Evolutionary conservation across 2,888 invertebrate species (phyloP).

Genomic region (Leucophora obtusa): DNA sequence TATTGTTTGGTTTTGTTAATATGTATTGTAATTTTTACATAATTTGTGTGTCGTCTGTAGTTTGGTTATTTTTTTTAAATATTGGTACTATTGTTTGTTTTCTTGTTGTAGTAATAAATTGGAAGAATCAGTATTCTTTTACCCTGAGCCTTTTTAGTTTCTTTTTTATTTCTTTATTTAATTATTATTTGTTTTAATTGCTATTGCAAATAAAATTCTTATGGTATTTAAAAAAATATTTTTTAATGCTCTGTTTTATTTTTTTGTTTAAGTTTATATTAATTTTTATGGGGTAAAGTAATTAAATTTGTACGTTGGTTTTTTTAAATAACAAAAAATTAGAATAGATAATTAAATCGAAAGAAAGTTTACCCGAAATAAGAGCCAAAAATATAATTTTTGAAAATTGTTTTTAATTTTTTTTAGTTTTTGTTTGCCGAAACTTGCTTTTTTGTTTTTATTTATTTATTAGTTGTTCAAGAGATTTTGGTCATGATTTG

Average conservation of each 20-base stretch:
- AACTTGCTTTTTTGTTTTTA: conserved; percentile 63
- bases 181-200: conserved; percentile 54
- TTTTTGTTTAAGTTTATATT: conserved; percentile 30
- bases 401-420: conserved; percentile 50
- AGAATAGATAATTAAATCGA: conserved; percentile 45
- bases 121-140: conserved; percentile 79
- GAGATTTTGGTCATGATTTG: conserved; percentile 55
- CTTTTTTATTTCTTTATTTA: conserved; percentile 55
- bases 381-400: conserved; percentile 61
- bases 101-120: conserved; percentile 71
- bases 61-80: conserved; percentile 51
- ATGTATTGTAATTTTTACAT: conserved; percentile 33
- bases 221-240: conserved; percentile 56
- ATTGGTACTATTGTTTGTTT: conserved; percentile 67
- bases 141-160: conserved; percentile 78
- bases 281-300: conserved; percentile 51
- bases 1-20: conserved; percentile 40
- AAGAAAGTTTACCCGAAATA: conserved; percentile 56
- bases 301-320: conserved; percentile 65
- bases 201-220: conserved; percentile 62
- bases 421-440: conserved; percentile 66
- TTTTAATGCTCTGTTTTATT: conserved; percentile 46
- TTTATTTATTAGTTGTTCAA: conserved; percentile 55
- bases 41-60: conserved; percentile 46
- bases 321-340: conserved; percentile 37